A percentile compares a stretch with the other conserved stretches of the same genome.
phyloP scores from a whole-genome alignment of 2,888 invertebrate genomes.

The Leptogaster cylindrica region DNA sequence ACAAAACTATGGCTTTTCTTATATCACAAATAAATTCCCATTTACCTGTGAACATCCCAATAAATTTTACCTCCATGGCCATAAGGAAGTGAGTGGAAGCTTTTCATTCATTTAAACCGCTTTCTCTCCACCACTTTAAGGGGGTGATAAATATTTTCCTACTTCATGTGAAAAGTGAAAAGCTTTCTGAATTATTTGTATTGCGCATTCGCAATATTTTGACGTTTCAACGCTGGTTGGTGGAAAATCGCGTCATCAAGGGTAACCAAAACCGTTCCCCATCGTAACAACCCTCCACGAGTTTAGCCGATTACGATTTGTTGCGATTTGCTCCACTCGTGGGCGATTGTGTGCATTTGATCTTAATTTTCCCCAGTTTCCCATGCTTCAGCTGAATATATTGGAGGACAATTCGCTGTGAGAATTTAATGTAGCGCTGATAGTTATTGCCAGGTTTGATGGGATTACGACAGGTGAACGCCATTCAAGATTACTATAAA shows the following conservation, averaged over 20 bases:
- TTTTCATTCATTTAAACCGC: slow-evolving; percentile 21
- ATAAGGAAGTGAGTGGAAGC: slow-evolving; percentile 5
- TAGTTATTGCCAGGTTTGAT: not conserved
- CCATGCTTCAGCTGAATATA: slow-evolving; percentile 9
- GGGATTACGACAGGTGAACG: too few relatives aligned
- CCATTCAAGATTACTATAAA: too few relatives aligned
- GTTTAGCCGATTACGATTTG: slow-evolving; percentile 15
- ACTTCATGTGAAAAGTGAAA: not conserved
- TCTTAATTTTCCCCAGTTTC: slow-evolving; percentile 18
- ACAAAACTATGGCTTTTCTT: too few relatives aligned
- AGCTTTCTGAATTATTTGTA: not conserved
- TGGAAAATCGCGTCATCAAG: slow-evolving; percentile 23
- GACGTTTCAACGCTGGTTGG: slow-evolving; percentile 15
- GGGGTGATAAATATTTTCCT: not conserved
- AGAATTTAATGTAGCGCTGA: too few relatives aligned
- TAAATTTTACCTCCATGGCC: too few relatives aligned
- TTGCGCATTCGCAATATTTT: slow-evolving; percentile 10
- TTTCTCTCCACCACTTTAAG: not conserved
- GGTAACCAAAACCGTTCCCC: not conserved
- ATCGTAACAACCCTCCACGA: slow-evolving; percentile 16
- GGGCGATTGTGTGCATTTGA: slow-evolving; percentile 5
- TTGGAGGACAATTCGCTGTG: slow-evolving; percentile 8
- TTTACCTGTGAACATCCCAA: too few relatives aligned
- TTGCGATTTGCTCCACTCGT: slow-evolving; percentile 25
- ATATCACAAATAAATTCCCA: too few relatives aligned